Evolutionary conservation across 2,113 vertebrate species (phyloP).

Genomic region (Carassius gibelio): DNA sequence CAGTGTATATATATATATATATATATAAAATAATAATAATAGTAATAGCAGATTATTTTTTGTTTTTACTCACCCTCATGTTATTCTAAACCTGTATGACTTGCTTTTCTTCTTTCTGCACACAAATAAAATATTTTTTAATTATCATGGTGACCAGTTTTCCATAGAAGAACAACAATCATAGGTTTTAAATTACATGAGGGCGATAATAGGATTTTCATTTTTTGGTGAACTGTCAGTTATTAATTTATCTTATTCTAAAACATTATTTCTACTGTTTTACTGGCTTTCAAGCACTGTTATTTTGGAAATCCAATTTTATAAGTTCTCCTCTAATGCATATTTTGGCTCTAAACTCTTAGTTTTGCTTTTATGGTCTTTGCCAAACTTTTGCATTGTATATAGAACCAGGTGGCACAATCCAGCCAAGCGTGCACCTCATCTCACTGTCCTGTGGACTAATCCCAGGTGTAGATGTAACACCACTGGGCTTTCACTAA

Average conservation of each 20-base stretch:
- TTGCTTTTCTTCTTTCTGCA: neutral
- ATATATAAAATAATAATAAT: too few relatives aligned
- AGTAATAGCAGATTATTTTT: neutral
- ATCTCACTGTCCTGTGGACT: conserved; percentile 12
- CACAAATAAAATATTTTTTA: neutral
- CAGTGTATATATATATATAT: too few relatives aligned
- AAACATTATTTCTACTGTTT: neutral
- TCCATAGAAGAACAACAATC: too few relatives aligned
- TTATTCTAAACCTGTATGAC: too few relatives aligned
- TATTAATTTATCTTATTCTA: neutral
- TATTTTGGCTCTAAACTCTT: neutral
- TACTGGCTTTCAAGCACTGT: neutral
- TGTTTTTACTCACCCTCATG: too few relatives aligned
- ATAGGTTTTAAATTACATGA: neutral
- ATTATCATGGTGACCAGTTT: neutral
- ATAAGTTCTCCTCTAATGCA: neutral
- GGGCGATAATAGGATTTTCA: neutral
- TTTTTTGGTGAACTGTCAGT: neutral
- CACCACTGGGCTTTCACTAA: conserved; percentile 1
- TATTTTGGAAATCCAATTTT: neutral
- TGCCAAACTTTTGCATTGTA: neutral
- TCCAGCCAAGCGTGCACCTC: neutral
- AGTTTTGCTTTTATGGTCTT: neutral
- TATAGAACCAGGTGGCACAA: neutral
- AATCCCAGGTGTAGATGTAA: too few relatives aligned